Percentiles rank a stretch among this genome's conserved stretches.
These are phyloP conservation scores for Ceratina japonica DNA, from an alignment of 1,140 invertebrate species.

Conservation along the genomic window DNA sequence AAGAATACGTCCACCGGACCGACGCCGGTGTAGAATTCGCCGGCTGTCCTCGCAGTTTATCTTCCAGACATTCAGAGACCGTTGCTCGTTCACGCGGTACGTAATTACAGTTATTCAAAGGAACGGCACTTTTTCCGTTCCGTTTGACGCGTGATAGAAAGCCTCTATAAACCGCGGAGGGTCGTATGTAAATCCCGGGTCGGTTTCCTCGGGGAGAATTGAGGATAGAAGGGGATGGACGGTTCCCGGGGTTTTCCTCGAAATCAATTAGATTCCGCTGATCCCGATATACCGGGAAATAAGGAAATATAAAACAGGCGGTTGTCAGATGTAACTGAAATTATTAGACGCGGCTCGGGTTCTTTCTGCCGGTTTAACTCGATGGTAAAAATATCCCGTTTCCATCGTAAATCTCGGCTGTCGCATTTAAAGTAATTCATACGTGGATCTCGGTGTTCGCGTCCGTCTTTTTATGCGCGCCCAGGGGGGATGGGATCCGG, in stretches of 20 bases:
- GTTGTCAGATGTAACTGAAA: too few species aligned
- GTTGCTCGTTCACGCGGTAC: constrained; percentile 6
- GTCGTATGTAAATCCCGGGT: not conserved
- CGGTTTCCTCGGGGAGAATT: too few species aligned
- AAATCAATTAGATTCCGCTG: too few species aligned
- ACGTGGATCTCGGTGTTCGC: not conserved
- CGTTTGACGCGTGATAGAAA: not conserved
- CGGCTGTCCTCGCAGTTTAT: constrained; percentile 27
- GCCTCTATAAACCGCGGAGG: not conserved
- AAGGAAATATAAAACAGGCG: too few species aligned
- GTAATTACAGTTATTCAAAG: constrained; percentile 27
- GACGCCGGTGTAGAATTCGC: constrained; percentile 34
- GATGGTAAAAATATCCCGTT: not conserved
- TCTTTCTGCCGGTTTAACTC: too few species aligned
- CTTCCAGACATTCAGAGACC: not conserved
- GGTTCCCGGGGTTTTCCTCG: too few species aligned
- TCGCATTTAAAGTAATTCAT: not conserved
- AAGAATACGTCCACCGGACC: constrained; percentile 55
- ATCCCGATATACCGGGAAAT: too few species aligned
- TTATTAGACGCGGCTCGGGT: too few species aligned
- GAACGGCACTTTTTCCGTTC: constrained; percentile 4
- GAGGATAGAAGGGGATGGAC: too few species aligned
- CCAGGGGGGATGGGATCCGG: not conserved
- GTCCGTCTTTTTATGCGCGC: not conserved
- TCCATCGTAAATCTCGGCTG: not conserved